Evolutionary conservation across 2,113 vertebrate species (phyloP).

Genomic region (Argyrosomus japonicus): DNA sequence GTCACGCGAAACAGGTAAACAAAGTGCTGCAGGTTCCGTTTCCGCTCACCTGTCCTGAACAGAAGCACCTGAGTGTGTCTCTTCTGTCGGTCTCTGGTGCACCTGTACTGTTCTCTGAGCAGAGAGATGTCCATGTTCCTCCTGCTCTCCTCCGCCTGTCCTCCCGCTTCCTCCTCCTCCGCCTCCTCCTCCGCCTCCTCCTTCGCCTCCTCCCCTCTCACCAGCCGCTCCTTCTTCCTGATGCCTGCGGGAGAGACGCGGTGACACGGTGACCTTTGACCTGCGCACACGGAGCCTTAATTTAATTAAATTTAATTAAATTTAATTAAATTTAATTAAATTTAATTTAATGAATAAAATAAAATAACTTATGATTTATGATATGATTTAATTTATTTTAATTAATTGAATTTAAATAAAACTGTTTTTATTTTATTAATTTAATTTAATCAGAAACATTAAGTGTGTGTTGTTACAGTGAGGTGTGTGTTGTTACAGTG

Average conservation of each 20-base stretch:
- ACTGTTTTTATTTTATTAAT: too few species aligned
- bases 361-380: too few species aligned
- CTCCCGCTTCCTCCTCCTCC: conserved; percentile 5
- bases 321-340: too few species aligned
- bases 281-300: neutral
- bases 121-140: conserved; percentile 85
- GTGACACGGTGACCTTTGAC: conserved; percentile 12
- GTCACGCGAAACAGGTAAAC: neutral
- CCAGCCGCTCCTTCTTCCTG: conserved; percentile 28
- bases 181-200: conserved; percentile 26
- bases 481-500: too few species aligned
- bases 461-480: too few species aligned
- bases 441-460: too few species aligned
- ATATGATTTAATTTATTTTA: too few species aligned
- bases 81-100: conserved; percentile 83
- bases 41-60: conserved; percentile 83
- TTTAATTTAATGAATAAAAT: too few species aligned
- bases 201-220: conserved; percentile 48
- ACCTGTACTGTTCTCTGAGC: conserved; percentile 86
- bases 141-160: conserved; percentile 46
- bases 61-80: conserved; percentile 81
- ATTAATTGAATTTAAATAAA: too few species aligned
- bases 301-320: too few species aligned
- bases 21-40: neutral
- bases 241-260: conserved; percentile 15